Base-by-base conservation (phyloP, 2,888 invertebrate species). In the Morpho deidamia region DNA sequence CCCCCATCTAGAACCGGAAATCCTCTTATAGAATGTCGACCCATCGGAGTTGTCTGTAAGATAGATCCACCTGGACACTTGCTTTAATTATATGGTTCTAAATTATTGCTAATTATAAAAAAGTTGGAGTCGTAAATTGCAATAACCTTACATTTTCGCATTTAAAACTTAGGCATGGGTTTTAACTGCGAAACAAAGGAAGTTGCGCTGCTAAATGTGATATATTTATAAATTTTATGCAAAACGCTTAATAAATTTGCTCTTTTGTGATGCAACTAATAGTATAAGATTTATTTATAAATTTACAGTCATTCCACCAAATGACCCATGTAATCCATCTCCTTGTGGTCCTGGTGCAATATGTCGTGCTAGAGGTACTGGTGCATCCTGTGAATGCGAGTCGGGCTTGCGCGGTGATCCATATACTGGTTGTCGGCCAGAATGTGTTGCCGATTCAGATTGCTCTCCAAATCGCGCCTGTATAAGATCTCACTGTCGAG, bases 401-500 rank as follows among this genome's bases (percentile, higher is more conserved):
- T 91, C 92, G 35, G 94, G 94, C 55, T 92, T 94, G 65, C 92
- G 92, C 60, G 95, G 95, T 14, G 94, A 95, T 77, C 95, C 95
- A 0, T 94, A 95, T 72, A 92, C 93, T 59, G 92, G 92, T 42
- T 95, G 95, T 70, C 91, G 94, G 62, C 96, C 96, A 0, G 97
- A 97, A 78, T 97, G 97, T 77, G 90, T 97, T 3, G 93, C 95
- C 51, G 97, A 97, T 72, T 94, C 95, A n/a, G 97, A 97, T 67
- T 97, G 97, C 79, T 91, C 95, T 0, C 92, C 95, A 53, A 93
- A 95, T 62, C 93, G 94, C 65, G 94, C 95, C 1, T 97, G 97
- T 71, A 94, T 95, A 68, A 92, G 92, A 39, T 95, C 95, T 63
- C 95, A 94, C 73, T 97, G 97, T 71, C 91, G 93, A 57, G 95